Percentiles rank a stretch among this genome's conserved stretches.
These are phyloP conservation scores for Carlito syrichta DNA, from an alignment of 2,113 vertebrate genomes.

Conservation along the genomic window DNA sequence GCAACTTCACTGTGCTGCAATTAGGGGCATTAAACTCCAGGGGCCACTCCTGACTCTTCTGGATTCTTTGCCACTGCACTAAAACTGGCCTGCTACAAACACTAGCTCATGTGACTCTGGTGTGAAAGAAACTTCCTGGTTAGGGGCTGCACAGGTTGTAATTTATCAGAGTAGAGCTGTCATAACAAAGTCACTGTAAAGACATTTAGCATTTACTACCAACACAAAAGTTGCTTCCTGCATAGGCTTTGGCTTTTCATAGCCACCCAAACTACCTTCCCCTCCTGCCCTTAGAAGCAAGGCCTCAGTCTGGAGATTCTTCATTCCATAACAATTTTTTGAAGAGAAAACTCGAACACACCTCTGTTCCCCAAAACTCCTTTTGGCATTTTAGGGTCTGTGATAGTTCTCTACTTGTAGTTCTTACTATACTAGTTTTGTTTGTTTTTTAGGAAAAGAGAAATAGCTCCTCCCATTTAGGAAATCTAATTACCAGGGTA, in stretches of 20 bases:
- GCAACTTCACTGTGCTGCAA: neutral
- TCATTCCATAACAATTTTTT: neutral
- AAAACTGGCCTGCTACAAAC: neutral
- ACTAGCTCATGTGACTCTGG: neutral
- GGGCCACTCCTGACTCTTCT: too few relatives aligned
- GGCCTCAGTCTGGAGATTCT: neutral
- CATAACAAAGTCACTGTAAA: neutral
- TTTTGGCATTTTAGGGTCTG: neutral
- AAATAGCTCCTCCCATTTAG: neutral
- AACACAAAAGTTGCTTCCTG: neutral
- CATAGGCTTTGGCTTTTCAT: neutral
- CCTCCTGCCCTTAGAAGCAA: neutral
- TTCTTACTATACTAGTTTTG: neutral
- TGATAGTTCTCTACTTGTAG: neutral
- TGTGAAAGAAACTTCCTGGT: neutral
- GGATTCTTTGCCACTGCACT: neutral
- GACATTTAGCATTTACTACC: neutral
- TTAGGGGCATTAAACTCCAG: neutral
- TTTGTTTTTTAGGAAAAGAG: slow-evolving; percentile 11
- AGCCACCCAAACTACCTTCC: neutral
- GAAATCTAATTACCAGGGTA: slow-evolving; percentile 40
- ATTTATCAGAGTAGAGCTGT: neutral
- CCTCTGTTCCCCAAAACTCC: neutral
- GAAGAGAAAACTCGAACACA: neutral
- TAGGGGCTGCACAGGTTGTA: neutral